Conservation (phyloP, 2,113 vertebrate species). For the Tretioscincus oriximinensis region DNA sequence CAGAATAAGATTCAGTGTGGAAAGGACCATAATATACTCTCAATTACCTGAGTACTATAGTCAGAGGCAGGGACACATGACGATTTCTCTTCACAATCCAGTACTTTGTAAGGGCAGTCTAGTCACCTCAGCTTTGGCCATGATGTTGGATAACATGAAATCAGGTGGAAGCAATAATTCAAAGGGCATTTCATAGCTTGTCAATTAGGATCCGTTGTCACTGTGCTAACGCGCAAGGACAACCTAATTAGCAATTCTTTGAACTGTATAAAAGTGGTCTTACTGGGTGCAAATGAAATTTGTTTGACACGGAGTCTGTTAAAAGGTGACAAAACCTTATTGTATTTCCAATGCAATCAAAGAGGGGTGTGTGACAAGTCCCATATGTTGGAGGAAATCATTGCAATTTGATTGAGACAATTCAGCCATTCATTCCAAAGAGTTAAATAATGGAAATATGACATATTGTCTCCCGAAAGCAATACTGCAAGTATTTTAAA, state of each 20-base stretch:
- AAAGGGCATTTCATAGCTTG: constrained; percentile 23
- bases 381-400: not conserved
- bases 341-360: not conserved
- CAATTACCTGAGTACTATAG: too few species aligned
- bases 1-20: too few species aligned
- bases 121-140: not conserved
- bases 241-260: constrained; percentile 31
- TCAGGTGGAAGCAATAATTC: constrained; percentile 7
- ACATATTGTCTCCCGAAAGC: not conserved
- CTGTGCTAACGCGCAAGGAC: constrained; percentile 22
- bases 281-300: constrained; percentile 32
- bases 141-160: not conserved
- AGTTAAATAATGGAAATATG: not conserved
- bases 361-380: not conserved
- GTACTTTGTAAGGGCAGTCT: not conserved
- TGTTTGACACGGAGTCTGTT: not conserved
- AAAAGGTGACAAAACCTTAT: constrained; percentile 14
- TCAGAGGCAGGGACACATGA: too few species aligned
- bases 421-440: not conserved
- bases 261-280: constrained; percentile 12
- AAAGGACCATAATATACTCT: too few species aligned
- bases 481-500: not conserved
- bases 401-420: not conserved
- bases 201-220: constrained; percentile 15
- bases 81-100: not conserved